A percentile compares a stretch with the other conserved stretches of the same genome.
Evolutionary conservation across 2,888 invertebrate genomes (phyloP).

Genomic region (Epistrophella euchroma): DNA sequence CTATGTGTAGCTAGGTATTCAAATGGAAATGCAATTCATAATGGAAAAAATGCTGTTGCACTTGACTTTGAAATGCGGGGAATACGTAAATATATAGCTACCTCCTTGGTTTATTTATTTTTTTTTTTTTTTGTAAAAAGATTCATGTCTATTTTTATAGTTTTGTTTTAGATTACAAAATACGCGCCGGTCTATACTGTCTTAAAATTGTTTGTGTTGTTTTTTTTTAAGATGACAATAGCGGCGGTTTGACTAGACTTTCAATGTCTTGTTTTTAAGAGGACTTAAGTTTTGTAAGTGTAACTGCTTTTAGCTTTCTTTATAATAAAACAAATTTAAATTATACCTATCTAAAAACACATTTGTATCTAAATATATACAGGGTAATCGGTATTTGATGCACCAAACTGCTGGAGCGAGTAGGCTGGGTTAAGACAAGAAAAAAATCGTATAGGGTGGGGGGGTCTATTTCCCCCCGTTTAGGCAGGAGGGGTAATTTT

Average conservation of each 20-base stretch:
- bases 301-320: background rate
- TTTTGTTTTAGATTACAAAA: conserved; percentile 65
- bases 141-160: conserved; percentile 50
- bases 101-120: background rate
- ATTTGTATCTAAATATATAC: too few relatives aligned
- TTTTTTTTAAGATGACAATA: conserved; percentile 9
- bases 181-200: conserved; percentile 42
- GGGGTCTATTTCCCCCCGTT: too few relatives aligned
- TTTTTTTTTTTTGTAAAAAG: conserved; percentile 26
- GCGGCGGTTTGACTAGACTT: conserved; percentile 25
- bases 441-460: too few relatives aligned
- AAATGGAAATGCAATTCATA: conserved; percentile 75
- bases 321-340: background rate
- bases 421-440: too few relatives aligned
- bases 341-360: background rate
- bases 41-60: conserved; percentile 72
- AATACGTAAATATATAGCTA: conserved; percentile 37
- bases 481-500: too few relatives aligned
- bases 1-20: conserved; percentile 28
- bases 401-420: too few relatives aligned
- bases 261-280: background rate
- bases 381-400: too few relatives aligned
- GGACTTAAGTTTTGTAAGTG: background rate
- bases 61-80: conserved; percentile 71
- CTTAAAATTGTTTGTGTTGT: background rate